These are phyloP conservation scores for Celastrina argiolus DNA, from an alignment of 2,888 invertebrate genomes.

Conservation along the genomic window DNA sequence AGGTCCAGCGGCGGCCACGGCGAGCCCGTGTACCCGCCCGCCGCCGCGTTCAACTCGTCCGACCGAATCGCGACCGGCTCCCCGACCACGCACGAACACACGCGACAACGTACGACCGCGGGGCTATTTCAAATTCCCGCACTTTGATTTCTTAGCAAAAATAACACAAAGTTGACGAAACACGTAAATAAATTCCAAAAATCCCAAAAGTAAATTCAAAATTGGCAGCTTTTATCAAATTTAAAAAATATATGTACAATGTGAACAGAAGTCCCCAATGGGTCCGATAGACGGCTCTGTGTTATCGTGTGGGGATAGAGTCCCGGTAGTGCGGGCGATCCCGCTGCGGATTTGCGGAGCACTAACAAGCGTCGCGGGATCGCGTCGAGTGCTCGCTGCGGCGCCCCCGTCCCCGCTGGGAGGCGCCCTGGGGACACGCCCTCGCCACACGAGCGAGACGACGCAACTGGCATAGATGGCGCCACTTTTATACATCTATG, in stretches of 20 bases:
- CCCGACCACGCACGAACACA: constrained; percentile 61
- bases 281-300: constrained; percentile 65
- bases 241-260: neutral
- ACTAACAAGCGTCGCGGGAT: constrained; percentile 78
- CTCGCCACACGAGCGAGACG: constrained; percentile 76
- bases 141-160: constrained; percentile 33
- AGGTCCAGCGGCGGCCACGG: constrained; percentile 88
- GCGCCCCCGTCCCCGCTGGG: constrained; percentile 76
- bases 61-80: constrained; percentile 82
- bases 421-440: constrained; percentile 77
- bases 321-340: constrained; percentile 76
- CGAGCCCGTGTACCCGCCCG: constrained; percentile 87
- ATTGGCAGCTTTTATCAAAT: neutral
- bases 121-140: constrained; percentile 34
- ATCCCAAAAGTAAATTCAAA: neutral
- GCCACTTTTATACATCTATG: constrained; percentile 50
- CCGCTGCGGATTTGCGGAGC: constrained; percentile 77
- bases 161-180: constrained; percentile 23
- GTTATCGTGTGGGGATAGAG: constrained; percentile 72
- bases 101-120: constrained; percentile 51
- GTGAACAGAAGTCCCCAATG: constrained; percentile 22
- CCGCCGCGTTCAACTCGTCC: constrained; percentile 84
- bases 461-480: constrained; percentile 61
- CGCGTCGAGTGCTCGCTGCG: constrained; percentile 72
- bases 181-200: constrained; percentile 23